phyloP scores from a whole-genome alignment of 2,888 invertebrate genomes.

The Physocephala rufipes region DNA sequence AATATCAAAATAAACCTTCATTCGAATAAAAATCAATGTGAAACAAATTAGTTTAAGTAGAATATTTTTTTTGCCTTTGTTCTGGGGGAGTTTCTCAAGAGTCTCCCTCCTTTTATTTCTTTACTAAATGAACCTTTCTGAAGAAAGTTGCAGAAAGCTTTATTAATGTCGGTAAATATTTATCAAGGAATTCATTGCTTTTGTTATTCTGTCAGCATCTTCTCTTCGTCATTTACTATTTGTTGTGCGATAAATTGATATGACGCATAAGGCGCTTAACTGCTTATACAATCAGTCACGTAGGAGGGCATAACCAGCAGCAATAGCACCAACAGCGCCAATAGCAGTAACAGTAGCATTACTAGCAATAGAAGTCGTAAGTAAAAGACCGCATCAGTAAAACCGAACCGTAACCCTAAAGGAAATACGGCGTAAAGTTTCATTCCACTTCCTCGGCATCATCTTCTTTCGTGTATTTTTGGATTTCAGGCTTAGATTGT shows the following conservation, averaged over 20 bases:
- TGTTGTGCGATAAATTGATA: slow-evolving; percentile 42
- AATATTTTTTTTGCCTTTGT: neutral
- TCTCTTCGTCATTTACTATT: slow-evolving; percentile 38
- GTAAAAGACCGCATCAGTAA: no score
- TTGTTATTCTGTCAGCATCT: neutral
- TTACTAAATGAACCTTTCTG: no score
- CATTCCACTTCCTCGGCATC: neutral
- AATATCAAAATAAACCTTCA: slow-evolving; percentile 13
- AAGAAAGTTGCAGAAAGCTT: neutral
- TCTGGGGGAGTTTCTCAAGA: neutral
- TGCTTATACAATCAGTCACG: slow-evolving; percentile 22
- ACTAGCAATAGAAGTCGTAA: neutral
- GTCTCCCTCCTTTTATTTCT: no score
- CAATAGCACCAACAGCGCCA: neutral
- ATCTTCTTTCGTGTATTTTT: no score
- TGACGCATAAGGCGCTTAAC: slow-evolving; percentile 42
- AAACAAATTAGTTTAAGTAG: slow-evolving; percentile 6
- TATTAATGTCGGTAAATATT: neutral
- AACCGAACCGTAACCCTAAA: slow-evolving; percentile 25
- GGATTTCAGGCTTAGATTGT: neutral
- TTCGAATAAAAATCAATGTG: neutral
- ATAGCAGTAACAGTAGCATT: no score
- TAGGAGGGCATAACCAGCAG: neutral
- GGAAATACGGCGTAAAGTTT: neutral
- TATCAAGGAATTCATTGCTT: neutral